These are phyloP conservation scores for Zaprionus ghesquierei DNA, from an alignment of 1,140 invertebrate genomes.

Conservation along the genomic window DNA sequence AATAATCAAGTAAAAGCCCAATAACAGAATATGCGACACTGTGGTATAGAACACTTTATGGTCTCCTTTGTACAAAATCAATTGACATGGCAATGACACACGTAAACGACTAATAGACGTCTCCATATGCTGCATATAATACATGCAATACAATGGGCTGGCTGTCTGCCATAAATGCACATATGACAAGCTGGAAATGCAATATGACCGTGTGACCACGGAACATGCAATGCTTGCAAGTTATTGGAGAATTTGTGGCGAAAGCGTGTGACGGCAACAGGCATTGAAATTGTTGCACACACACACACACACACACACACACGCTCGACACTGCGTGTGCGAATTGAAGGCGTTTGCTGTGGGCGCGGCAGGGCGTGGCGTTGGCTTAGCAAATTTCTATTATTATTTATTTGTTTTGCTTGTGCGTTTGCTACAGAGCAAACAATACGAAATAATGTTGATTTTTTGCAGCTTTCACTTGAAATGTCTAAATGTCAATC, in stretches of 20 bases:
- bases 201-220: not conserved
- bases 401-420: constrained; percentile 54
- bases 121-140: not conserved
- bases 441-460: constrained; percentile 50
- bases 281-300: constrained; percentile 23
- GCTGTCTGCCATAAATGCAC: not conserved
- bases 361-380: not conserved
- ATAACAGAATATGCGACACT: too few relatives aligned
- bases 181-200: not conserved
- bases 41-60: too few relatives aligned
- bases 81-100: not conserved
- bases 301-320: not conserved
- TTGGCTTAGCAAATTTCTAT: constrained; percentile 43
- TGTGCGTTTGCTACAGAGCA: constrained; percentile 20
- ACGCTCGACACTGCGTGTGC: not conserved
- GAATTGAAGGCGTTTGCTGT: not conserved
- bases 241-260: not conserved
- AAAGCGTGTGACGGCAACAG: not conserved
- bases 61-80: too few relatives aligned
- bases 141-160: not conserved
- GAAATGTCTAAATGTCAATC: constrained; percentile 53
- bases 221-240: not conserved
- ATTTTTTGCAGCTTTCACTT: constrained; percentile 48
- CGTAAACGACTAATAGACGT: not conserved
- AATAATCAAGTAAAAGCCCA: too few relatives aligned